Evolutionary conservation across 2,888 invertebrate species (phyloP).

Genomic region (Chironomus tentans): DNA sequence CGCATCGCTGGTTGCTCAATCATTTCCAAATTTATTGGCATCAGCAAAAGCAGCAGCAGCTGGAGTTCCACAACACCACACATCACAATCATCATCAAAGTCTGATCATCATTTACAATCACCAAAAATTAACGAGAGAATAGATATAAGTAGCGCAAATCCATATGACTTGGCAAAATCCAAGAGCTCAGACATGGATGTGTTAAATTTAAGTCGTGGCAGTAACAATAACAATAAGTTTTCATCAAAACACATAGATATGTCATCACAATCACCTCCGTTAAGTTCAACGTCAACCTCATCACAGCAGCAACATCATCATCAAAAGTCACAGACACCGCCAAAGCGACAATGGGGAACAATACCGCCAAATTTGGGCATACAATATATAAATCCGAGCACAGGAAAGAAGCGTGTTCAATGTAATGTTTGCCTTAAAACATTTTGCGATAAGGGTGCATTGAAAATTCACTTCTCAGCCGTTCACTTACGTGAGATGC

Average conservation of each 20-base stretch:
- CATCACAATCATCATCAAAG: conserved; percentile 32
- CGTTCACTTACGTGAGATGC: conserved; percentile 98
- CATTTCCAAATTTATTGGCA: conserved; percentile 50
- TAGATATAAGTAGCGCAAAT: background rate
- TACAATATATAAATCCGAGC: conserved; percentile 83
- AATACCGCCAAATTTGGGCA: conserved; percentile 72
- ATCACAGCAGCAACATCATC: conserved; percentile 48
- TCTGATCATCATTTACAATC: conserved; percentile 29
- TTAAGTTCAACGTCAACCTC: conserved; percentile 34
- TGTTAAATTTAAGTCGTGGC: conserved; percentile 43
- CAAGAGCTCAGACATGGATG: conserved; percentile 38
- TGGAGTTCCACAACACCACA: too few relatives aligned
- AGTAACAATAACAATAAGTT: conserved; percentile 41
- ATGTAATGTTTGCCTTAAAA: conserved; percentile 96
- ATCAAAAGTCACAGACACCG: conserved; percentile 59
- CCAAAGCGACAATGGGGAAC: conserved; percentile 75
- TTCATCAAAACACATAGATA: conserved; percentile 32
- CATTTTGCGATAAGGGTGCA: conserved; percentile 99
- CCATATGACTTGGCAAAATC: conserved; percentile 35
- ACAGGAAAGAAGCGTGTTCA: conserved; percentile 95
- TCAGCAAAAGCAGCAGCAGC: conserved; percentile 30
- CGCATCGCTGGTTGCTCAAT: conserved; percentile 53
- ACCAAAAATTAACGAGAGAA: conserved; percentile 21
- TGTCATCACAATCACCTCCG: conserved; percentile 36
- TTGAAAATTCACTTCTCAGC: conserved; percentile 98